Conservation (phyloP, 1,140 invertebrate genomes). For the Hylaeus anthracinus region DNA sequence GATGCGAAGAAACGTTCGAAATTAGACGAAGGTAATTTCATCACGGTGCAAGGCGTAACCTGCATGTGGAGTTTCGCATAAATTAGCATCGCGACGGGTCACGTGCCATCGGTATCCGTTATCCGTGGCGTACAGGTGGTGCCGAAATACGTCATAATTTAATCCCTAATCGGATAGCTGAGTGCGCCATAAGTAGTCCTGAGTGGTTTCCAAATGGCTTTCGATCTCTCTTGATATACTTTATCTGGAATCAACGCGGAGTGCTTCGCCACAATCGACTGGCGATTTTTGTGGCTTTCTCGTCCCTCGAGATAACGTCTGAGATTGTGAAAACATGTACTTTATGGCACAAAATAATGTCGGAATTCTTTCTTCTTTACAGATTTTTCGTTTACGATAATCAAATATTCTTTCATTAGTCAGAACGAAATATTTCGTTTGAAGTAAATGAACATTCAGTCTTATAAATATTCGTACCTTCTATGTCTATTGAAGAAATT, state of each 20-base stretch:
- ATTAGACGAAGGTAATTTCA: conserved; percentile 12
- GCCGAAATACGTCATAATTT: conserved; percentile 61
- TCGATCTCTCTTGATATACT: conserved; percentile 48
- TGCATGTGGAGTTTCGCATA: conserved; percentile 51
- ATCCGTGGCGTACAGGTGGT: conserved; percentile 52
- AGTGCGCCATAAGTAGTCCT: conserved; percentile 51
- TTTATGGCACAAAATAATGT: neutral
- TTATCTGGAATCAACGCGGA: conserved; percentile 48
- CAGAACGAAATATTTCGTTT: too few species aligned
- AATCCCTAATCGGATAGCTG: conserved; percentile 59
- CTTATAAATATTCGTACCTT: too few species aligned
- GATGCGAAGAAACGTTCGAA: conserved; percentile 1
- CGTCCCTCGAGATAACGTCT: neutral
- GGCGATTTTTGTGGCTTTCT: neutral
- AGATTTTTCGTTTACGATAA: neutral
- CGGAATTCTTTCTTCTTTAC: neutral
- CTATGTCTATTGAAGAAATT: too few species aligned
- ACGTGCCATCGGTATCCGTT: conserved; percentile 55
- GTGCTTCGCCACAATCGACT: conserved; percentile 1
- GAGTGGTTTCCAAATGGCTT: conserved; percentile 53
- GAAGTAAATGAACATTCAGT: too few species aligned
- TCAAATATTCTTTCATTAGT: neutral
- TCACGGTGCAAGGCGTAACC: conserved; percentile 37
- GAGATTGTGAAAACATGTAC: neutral
- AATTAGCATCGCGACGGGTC: conserved; percentile 50